phyloP scores from a whole-genome alignment of 2,797 vertebrate species.

The Microctenopoma lineatum region DNA sequence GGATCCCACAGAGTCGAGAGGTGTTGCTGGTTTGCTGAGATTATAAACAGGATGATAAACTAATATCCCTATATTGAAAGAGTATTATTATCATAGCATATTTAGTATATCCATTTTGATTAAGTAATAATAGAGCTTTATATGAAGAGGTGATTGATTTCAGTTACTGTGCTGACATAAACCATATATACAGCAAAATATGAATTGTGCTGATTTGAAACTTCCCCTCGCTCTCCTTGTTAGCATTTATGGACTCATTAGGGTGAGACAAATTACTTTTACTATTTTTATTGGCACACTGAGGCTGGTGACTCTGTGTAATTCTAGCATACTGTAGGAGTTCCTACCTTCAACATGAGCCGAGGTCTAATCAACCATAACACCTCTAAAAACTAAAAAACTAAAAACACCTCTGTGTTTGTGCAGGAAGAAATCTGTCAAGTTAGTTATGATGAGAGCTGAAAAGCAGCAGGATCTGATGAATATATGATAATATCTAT shows the following conservation, averaged over 20 bases:
- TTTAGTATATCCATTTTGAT: too few relatives aligned
- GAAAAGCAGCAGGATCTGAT: neutral
- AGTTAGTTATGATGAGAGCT: neutral
- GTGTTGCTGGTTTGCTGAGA: too few relatives aligned
- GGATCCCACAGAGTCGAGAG: neutral
- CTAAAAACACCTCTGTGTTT: neutral
- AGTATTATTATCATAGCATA: too few relatives aligned
- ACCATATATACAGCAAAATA: too few relatives aligned
- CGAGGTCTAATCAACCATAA: neutral
- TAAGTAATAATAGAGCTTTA: too few relatives aligned
- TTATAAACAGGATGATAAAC: neutral
- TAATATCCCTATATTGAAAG: too few relatives aligned
- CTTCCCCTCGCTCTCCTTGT: neutral
- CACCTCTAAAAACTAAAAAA: too few relatives aligned
- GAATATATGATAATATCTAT: neutral
- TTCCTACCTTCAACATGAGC: neutral
- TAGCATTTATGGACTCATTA: constrained; percentile 12
- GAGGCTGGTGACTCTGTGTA: neutral
- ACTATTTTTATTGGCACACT: neutral
- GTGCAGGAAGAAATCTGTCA: neutral
- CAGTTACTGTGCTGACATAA: neutral
- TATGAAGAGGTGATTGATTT: neutral
- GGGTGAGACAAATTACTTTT: constrained; percentile 13
- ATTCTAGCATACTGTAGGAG: neutral
- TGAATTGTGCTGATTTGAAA: constrained; percentile 12